Conservation (phyloP, 2,797 vertebrate genomes). For the Uromys caudimaculatus region DNA sequence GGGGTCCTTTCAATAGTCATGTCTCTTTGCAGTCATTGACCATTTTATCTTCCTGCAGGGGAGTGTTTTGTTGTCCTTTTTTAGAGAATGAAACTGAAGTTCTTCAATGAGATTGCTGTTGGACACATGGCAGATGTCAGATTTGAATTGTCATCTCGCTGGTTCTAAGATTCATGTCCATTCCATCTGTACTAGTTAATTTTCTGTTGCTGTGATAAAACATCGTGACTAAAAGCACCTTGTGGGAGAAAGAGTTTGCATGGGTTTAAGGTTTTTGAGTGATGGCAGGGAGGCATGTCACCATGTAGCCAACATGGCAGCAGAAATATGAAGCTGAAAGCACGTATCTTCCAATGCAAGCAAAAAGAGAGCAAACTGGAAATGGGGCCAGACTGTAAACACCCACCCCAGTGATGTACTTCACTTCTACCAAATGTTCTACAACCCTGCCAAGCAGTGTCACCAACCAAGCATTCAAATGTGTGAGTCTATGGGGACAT, state of each 20-base stretch:
- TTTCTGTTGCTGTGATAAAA: neutral
- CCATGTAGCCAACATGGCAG: neutral
- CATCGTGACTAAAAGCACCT: too few species aligned
- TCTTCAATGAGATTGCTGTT: conserved; percentile 10
- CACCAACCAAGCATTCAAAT: neutral
- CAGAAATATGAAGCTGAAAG: neutral
- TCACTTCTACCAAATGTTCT: neutral
- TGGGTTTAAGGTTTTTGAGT: neutral
- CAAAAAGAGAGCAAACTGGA: neutral
- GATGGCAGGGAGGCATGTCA: neutral
- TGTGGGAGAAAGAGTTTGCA: neutral
- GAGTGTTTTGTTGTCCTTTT: neutral
- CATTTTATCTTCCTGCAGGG: neutral
- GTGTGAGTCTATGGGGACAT: neutral
- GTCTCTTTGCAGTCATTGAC: neutral
- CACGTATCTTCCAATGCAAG: neutral
- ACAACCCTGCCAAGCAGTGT: too few species aligned
- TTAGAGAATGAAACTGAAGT: neutral
- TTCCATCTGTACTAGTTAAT: neutral
- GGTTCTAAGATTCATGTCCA: conserved; percentile 1
- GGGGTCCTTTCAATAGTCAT: neutral
- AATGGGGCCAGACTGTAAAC: neutral
- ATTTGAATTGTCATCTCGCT: neutral
- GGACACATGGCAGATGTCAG: neutral
- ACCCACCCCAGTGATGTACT: too few species aligned